Conservation (phyloP, 2,113 vertebrate genomes). For the Varanus salvator region DNA sequence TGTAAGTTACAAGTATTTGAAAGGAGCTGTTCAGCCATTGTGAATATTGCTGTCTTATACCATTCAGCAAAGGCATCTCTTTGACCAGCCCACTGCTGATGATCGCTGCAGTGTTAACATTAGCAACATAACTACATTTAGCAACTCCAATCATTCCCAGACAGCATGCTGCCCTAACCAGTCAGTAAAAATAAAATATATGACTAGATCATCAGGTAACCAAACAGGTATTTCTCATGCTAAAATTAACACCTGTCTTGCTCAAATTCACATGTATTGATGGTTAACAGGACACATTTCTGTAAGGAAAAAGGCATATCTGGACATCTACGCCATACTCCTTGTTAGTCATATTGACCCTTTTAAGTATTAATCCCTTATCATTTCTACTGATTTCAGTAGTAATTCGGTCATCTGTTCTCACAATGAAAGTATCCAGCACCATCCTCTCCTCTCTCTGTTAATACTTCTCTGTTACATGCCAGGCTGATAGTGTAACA, state of each 20-base stretch:
- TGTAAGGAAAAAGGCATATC: background rate
- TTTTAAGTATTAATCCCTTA: background rate
- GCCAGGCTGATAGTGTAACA: background rate
- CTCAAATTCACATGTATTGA: background rate
- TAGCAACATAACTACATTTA: background rate
- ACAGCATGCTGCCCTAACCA: background rate
- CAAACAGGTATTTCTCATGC: background rate
- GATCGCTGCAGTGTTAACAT: background rate
- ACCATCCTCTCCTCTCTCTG: background rate
- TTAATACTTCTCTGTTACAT: background rate
- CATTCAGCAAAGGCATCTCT: background rate
- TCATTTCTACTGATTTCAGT: background rate
- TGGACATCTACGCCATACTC: background rate
- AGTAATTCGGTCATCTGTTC: background rate
- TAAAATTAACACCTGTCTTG: background rate
- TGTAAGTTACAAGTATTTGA: slow-evolving; percentile 14
- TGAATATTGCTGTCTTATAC: background rate
- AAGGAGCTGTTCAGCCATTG: slow-evolving; percentile 2
- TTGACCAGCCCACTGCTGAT: too few species aligned
- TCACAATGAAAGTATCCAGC: background rate
- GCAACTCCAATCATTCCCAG: too few species aligned
- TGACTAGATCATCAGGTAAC: background rate
- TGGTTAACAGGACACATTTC: background rate
- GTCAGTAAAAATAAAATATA: background rate
- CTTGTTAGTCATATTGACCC: background rate